Conservation (phyloP, 2,797 vertebrate genomes). For the Lycodopsis pacificus region DNA sequence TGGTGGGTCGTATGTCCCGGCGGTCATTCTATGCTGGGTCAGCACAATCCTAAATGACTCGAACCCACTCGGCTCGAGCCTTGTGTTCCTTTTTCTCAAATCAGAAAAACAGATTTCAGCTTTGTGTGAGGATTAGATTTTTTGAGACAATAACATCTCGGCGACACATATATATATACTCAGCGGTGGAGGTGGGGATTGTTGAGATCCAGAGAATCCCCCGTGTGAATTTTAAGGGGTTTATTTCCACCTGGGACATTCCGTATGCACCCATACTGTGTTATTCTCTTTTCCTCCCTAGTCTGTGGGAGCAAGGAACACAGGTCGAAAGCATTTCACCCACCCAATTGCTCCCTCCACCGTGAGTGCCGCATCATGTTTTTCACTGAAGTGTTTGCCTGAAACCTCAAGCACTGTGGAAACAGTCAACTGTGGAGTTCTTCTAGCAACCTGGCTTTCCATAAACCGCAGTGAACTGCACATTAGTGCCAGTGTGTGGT, state of each 20-base stretch:
- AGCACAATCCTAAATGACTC: constrained; percentile 54
- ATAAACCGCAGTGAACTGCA: constrained; percentile 70
- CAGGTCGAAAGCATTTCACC: constrained; percentile 61
- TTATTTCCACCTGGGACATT: constrained; percentile 61
- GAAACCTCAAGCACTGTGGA: constrained; percentile 59
- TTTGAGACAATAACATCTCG: constrained; percentile 32
- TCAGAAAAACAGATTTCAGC: constrained; percentile 17
- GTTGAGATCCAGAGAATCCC: constrained; percentile 40
- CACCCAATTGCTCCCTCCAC: constrained; percentile 55
- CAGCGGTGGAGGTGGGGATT: constrained; percentile 37
- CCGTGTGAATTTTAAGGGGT: constrained; percentile 57
- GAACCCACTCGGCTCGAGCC: constrained; percentile 1
- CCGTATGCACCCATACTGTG: constrained; percentile 40
- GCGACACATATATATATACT: constrained; percentile 18
- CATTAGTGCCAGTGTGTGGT: constrained; percentile 68
- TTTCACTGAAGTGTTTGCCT: constrained; percentile 64
- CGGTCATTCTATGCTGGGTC: constrained; percentile 51
- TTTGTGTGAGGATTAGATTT: constrained; percentile 26
- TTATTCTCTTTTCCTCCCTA: constrained; percentile 57
- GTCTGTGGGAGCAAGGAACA: constrained; percentile 37
- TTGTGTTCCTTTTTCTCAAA: constrained; percentile 18
- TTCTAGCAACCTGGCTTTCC: constrained; percentile 63
- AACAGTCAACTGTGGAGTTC: constrained; percentile 58
- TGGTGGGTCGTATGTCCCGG: constrained; percentile 49
- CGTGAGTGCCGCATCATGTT: constrained; percentile 55